Evolutionary conservation across 2,888 invertebrate species (phyloP).

Genomic region (Tetragonisca angustula): DNA sequence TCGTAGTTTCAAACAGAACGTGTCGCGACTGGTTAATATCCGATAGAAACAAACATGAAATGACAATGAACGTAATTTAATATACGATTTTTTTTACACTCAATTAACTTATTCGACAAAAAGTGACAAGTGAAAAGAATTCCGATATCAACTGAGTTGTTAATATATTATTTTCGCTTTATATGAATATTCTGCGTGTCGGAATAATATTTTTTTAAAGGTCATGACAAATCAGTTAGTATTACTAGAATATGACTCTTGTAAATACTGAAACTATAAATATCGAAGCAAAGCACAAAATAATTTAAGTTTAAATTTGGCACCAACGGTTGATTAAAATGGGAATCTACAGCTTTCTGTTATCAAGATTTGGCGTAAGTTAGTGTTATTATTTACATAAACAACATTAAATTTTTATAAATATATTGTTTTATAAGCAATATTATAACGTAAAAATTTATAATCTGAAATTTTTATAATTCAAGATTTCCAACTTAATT

Average conservation of each 20-base stretch:
- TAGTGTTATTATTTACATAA: constrained; percentile 8
- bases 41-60: not conserved
- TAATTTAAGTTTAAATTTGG: constrained; percentile 79
- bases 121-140: constrained; percentile 39
- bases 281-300: constrained; percentile 58
- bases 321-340: constrained; percentile 50
- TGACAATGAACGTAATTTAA: not conserved
- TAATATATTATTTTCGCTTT: constrained; percentile 15
- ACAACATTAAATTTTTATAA: not conserved
- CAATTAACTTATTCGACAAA: not conserved
- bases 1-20: constrained; percentile 42
- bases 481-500: not conserved
- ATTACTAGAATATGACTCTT: constrained; percentile 35
- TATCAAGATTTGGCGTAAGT: constrained; percentile 81
- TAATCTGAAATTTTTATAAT: not conserved
- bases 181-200: not conserved
- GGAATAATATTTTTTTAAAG: constrained; percentile 7
- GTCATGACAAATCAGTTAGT: constrained; percentile 10
- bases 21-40: constrained; percentile 20
- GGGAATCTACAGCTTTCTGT: constrained; percentile 62
- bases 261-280: constrained; percentile 68
- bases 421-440: not conserved
- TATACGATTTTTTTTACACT: not conserved
- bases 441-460: not conserved
- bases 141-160: constrained; percentile 50